These are phyloP conservation scores for Microplitis mediator DNA, from an alignment of 1,140 invertebrate species.

Conservation along the genomic window DNA sequence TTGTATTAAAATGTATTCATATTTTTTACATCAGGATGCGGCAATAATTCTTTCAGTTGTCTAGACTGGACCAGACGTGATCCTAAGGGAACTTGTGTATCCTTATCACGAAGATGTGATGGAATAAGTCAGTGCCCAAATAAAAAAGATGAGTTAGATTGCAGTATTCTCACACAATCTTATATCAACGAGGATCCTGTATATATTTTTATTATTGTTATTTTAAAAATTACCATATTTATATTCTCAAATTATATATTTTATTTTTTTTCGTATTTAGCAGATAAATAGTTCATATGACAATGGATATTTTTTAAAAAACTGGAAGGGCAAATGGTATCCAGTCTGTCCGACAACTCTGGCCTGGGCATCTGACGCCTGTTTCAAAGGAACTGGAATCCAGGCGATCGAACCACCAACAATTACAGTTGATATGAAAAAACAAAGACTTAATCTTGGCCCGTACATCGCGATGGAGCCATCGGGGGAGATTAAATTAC, in stretches of 20 bases:
- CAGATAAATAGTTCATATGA: not conserved
- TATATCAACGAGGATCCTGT: not conserved
- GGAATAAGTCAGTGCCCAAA: not conserved
- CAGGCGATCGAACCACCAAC: too few relatives aligned
- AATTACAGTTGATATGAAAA: too few relatives aligned
- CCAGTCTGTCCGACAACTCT: not conserved
- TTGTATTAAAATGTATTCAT: too few relatives aligned
- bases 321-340: not conserved
- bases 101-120: not conserved
- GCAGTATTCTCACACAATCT: not conserved
- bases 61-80: not conserved
- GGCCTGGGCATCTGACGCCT: not conserved
- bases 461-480: too few relatives aligned
- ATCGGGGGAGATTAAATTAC: too few relatives aligned
- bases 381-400: not conserved
- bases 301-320: not conserved
- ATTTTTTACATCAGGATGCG: not conserved
- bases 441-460: too few relatives aligned
- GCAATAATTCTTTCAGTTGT: not conserved
- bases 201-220: not conserved
- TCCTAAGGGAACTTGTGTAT: not conserved
- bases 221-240: too few relatives aligned
- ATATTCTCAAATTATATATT: not conserved
- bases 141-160: not conserved
- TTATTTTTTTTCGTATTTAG: not conserved